Conservation (phyloP, 2,888 invertebrate species). For the Entomobrya multifasciata region DNA sequence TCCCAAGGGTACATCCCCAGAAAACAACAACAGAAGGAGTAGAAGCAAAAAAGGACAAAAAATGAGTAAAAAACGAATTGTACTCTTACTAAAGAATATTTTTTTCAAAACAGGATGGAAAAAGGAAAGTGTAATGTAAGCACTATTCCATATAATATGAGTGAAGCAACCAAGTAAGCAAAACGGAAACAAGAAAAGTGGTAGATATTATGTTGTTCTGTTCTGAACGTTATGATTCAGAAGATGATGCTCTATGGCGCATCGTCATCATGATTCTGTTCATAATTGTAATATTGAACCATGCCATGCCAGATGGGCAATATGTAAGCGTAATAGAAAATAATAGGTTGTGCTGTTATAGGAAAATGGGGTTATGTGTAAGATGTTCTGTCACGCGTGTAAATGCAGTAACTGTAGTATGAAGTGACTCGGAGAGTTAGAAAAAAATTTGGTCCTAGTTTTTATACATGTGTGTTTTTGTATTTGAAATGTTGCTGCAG, state of each 20-base stretch:
- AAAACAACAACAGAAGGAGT: not conserved
- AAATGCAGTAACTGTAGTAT: too few relatives aligned
- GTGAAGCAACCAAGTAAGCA: not conserved
- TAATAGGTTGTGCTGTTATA: not conserved
- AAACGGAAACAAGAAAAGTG: not conserved
- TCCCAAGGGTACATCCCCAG: conserved; percentile 71
- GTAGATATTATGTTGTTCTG: not conserved
- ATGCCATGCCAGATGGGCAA: not conserved
- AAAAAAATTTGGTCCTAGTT: too few relatives aligned
- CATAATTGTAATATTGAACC: not conserved
- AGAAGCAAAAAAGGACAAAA: too few relatives aligned
- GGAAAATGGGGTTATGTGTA: not conserved
- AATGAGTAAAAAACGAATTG: too few relatives aligned
- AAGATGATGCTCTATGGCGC: not conserved
- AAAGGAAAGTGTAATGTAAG: not conserved
- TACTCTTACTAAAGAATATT: too few relatives aligned
- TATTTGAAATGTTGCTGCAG: too few relatives aligned
- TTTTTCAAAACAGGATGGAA: not conserved
- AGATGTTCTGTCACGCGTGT: not conserved
- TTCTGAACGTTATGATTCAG: not conserved
- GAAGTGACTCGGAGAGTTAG: too few relatives aligned
- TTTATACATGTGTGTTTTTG: too few relatives aligned
- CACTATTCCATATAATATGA: not conserved
- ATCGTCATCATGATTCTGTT: conserved; percentile 6
- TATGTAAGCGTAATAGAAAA: not conserved